Base-by-base conservation (phyloP, 2,797 vertebrate species). In the Pantherophis vulpinus region DNA sequence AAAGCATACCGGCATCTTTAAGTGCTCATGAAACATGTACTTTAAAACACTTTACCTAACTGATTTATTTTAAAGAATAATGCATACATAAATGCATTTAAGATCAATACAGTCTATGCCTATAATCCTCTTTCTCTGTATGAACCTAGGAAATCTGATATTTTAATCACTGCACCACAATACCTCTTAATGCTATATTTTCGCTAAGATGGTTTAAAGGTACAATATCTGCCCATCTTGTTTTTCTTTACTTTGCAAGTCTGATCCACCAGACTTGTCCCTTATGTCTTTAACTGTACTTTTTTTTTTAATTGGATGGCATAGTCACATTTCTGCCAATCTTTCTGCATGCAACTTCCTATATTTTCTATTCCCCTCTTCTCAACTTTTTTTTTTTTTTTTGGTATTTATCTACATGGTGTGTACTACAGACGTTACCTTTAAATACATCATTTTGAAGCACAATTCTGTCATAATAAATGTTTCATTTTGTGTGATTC, bases 381-480 rank as follows among this genome's bases (percentile, higher is more conserved):
- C 23, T 27, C 70, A 29, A 1, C 9, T 54, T 54, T 54, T 51
- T 54, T 10, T 51, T 51, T 54, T 51, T 51, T 37, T 91, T 92
- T 42, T 54, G 55, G 55, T 56, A 25, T 90, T 42, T 51, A 87
- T 11, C 32, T 79, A 0, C 0, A 0, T 47, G 2, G 42, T 70
- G 25, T 14, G n/a, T 61, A 86, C 25, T 27, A 94, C 60, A 1
- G 32, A 63, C 86, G 27, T 88, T 87, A 83, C 32, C 18, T 27
- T 55, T 89, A 83, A 16, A 32, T 32, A 9, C 27, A 42, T 86
- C 93, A 47, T n/a, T 16, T 55, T 91, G 9, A 90, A 0, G 0
- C 37, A 95, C 94, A 93, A 91, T 92, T 91, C 74, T 89, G 59
- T 91, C 90, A 94, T 91, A 92, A 86, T 18, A 2, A 5, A 55